These are phyloP conservation scores for Ailurus styani DNA, from an alignment of 2,113 vertebrate genomes.

Conservation along the genomic window DNA sequence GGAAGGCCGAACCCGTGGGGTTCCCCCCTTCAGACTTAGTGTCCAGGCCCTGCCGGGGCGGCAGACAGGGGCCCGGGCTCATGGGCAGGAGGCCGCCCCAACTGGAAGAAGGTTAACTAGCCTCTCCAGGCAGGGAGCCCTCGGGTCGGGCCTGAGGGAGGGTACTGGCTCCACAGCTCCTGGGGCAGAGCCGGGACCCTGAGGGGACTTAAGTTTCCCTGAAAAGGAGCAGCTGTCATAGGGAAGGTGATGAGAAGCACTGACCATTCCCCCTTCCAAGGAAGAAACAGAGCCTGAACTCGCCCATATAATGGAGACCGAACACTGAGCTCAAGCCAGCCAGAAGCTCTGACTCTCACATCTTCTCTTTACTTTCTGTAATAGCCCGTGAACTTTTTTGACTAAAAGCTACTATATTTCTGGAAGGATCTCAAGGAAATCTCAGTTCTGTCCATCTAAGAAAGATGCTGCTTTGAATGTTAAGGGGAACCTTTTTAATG, in stretches of 20 bases:
- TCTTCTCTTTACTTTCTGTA: background rate
- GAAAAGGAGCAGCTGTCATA: background rate
- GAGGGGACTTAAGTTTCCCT: background rate
- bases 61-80: background rate
- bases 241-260: background rate
- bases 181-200: background rate
- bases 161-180: background rate
- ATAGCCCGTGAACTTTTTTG: background rate
- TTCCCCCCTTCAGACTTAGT: background rate
- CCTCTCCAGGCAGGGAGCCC: background rate
- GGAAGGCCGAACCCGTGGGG: rapidly evolving
- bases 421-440: background rate
- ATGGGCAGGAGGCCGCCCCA: too few species aligned
- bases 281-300: background rate
- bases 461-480: background rate
- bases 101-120: background rate
- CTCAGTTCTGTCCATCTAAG: background rate
- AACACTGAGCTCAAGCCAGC: background rate
- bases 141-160: background rate
- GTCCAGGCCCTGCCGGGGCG: background rate
- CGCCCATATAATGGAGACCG: background rate
- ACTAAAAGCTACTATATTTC: background rate
- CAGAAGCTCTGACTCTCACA: background rate
- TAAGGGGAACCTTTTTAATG: background rate
- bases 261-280: background rate